Conservation (phyloP, 2,888 invertebrate species). For the Trypoxylon attenuatum region DNA sequence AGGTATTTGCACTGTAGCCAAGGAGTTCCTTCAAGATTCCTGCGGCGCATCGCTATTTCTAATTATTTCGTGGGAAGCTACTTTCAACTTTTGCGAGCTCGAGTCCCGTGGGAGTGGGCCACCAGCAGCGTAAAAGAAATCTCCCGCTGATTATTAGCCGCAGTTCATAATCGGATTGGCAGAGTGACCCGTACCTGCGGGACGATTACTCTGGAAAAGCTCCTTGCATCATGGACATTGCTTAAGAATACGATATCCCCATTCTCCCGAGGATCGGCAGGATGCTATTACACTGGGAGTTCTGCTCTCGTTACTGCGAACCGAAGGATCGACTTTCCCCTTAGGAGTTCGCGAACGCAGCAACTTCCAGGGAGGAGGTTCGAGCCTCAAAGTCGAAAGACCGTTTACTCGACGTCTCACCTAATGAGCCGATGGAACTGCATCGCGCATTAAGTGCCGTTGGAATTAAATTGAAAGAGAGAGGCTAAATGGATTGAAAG, state of each 20-base stretch:
- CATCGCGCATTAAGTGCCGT: constrained; percentile 1
- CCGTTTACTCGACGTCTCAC: neutral
- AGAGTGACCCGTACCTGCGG: constrained; percentile 25
- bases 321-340: neutral
- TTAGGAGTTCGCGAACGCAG: neutral
- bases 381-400: too few species aligned
- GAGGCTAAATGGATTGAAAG: constrained; percentile 12
- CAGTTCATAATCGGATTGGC: constrained; percentile 47
- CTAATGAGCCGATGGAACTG: neutral
- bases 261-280: constrained; percentile 41
- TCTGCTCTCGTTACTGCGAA: constrained; percentile 21
- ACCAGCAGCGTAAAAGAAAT: constrained; percentile 16
- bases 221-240: constrained; percentile 33
- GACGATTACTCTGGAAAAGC: constrained; percentile 49
- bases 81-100: too few species aligned
- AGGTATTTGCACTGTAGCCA: too few species aligned
- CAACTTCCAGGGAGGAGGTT: neutral
- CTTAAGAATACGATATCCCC: constrained; percentile 37
- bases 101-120: neutral
- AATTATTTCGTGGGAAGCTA: constrained; percentile 15
- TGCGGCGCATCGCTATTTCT: too few species aligned
- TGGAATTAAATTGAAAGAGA: constrained; percentile 4
- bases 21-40: too few species aligned
- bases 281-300: constrained; percentile 29
- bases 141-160: constrained; percentile 47